Evolutionary conservation across 2,888 invertebrate species (phyloP), one percentile per base, ranked within the genome.

Genomic region (Caenorhabditis panamensis): DNA sequence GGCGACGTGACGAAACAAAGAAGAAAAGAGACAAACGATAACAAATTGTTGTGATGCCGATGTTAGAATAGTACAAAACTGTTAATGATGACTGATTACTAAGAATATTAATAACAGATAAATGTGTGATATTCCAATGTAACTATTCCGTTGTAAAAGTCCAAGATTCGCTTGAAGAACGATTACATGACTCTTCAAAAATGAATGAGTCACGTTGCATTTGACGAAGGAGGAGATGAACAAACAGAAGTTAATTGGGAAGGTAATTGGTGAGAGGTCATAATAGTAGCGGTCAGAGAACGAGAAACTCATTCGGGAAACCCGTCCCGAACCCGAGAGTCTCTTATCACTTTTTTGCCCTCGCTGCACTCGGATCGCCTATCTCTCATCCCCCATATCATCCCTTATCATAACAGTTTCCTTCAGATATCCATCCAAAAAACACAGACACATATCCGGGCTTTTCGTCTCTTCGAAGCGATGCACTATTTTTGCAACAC

Each of bases 1-100:
- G 3, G 87, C 87, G 5, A 86, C 85, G 11, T 87, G 28, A 69
- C 31, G n/a, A 44, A 16, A n/a, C 3, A 44, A 44, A 5, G 16
- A 13, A 51, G 51, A 13, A 13, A 13, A 22, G 13, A 51, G 51
- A 51, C 82, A 51, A 51, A 16, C 58, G 41, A 69, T 47, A 36
- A 37, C 22, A 49, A 47, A 47, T 58, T 22, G n/a, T 28, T 26
- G 59, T 31, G 1, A 44, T 36, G 37, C 18, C 26, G 31, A 26
- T 41, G 62, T 71, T 71, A 56, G 63, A 56, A n/a, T 31, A 59
- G 61, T 59, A 61, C 51, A 69, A 69, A 61, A 47, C 47, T 47
- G 47, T 47, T 47, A 4, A 47, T 47, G 47, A 47, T 47, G 20
- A 47, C 47, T 47, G 47, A 31, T 54, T 66, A 26, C 31, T 4